Percentiles rank a stretch among this genome's conserved stretches.
These are phyloP conservation scores for Ophioninae sp. DNA, from an alignment of 2,888 invertebrate genomes.

Conservation along the genomic window DNA sequence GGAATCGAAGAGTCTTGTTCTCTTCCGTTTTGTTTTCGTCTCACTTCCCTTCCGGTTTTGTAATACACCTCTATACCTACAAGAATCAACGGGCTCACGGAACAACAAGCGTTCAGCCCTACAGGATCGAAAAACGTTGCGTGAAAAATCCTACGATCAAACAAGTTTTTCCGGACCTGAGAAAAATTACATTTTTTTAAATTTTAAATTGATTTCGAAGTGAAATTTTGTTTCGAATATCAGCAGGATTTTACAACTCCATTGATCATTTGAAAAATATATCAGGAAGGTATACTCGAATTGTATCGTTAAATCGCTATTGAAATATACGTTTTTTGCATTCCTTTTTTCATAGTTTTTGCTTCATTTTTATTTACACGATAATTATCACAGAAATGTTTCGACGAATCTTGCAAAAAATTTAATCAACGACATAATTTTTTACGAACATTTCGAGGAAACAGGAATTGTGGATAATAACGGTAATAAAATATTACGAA, in stretches of 20 bases:
- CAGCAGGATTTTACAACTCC: too few species aligned
- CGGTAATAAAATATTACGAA: too few species aligned
- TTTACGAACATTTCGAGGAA: too few species aligned
- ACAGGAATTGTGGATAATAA: too few species aligned
- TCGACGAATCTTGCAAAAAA: too few species aligned
- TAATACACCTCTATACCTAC: conserved; percentile 14
- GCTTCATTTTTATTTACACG: background rate
- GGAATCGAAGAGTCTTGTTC: conserved; percentile 36
- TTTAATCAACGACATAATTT: too few species aligned
- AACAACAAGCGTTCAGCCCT: background rate
- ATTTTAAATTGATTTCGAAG: background rate
- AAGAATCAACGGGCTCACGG: background rate
- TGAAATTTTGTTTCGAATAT: background rate
- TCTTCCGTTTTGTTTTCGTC: conserved; percentile 63
- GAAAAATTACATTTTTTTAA: background rate
- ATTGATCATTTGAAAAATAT: background rate
- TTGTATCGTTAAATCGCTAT: too few species aligned
- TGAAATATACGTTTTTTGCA: too few species aligned
- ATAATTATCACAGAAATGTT: too few species aligned
- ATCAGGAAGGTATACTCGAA: background rate
- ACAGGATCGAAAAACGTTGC: background rate
- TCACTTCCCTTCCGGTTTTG: conserved; percentile 59
- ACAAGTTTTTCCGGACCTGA: background rate
- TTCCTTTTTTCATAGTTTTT: too few species aligned
- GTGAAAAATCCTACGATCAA: background rate